These are phyloP conservation scores for Drosophila yooni DNA, from an alignment of 2,888 invertebrate species.

Conservation along the genomic window DNA sequence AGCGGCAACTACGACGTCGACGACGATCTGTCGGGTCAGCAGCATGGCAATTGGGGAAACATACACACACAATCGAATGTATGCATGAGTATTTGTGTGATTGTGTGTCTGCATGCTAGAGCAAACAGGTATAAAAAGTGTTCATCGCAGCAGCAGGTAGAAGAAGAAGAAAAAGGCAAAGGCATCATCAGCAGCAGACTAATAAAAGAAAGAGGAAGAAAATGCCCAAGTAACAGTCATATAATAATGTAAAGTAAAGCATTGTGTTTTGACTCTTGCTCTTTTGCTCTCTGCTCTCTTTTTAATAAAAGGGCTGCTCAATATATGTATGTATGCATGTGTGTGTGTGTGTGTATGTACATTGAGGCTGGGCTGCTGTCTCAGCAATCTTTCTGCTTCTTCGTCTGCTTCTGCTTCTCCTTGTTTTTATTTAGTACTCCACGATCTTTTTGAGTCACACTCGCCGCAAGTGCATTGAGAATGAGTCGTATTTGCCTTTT, in stretches of 20 bases:
- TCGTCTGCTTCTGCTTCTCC: constrained; percentile 14
- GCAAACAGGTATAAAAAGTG: constrained; percentile 75
- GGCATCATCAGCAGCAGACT: constrained; percentile 37
- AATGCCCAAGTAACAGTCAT: constrained; percentile 45
- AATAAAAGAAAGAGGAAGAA: constrained; percentile 67
- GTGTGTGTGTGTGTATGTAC: constrained; percentile 15
- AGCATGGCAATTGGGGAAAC: constrained; percentile 65
- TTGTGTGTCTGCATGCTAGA: constrained; percentile 35
- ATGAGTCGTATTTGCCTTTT: constrained; percentile 40
- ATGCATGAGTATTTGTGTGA: background rate
- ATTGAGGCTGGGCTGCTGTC: constrained; percentile 39
- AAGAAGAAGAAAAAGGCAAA: constrained; percentile 41
- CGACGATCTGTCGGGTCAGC: constrained; percentile 65
- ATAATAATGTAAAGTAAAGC: constrained; percentile 42
- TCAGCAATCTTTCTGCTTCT: constrained; percentile 13
- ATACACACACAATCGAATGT: constrained; percentile 29
- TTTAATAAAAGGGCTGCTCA: constrained; percentile 25
- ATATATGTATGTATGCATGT: background rate
- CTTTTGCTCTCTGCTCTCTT: constrained; percentile 28
- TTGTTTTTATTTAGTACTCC: constrained; percentile 12
- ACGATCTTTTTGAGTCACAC: constrained; percentile 59
- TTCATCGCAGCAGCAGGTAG: constrained; percentile 61
- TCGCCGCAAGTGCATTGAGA: constrained; percentile 56
- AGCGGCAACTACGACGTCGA: constrained; percentile 37
- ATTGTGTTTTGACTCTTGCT: constrained; percentile 20